phyloP scores from a whole-genome alignment of 2,113 vertebrate species.

The Hiodon alosoides region DNA sequence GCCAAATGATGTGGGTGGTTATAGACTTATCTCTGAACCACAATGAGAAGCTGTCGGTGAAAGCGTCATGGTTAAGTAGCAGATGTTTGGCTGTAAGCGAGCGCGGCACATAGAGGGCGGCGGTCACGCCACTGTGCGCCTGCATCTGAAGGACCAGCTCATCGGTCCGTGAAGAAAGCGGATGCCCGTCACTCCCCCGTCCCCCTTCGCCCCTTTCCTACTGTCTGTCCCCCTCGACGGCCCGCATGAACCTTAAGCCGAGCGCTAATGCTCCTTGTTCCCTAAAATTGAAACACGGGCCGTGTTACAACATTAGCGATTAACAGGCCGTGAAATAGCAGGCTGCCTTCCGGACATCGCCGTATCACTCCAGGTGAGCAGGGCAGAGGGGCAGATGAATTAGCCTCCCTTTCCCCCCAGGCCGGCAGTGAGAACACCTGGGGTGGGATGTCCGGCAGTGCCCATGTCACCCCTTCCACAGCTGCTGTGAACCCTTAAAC shows the following conservation, averaged over 20 bases:
- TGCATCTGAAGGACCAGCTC: no score
- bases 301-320: conserved; percentile 80
- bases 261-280: conserved; percentile 65
- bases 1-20: conserved; percentile 45
- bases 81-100: no score
- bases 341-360: conserved; percentile 76
- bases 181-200: neutral
- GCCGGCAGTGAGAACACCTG: conserved; percentile 49
- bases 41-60: neutral
- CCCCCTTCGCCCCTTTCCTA: conserved; percentile 41
- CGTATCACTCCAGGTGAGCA: conserved; percentile 74
- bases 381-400: conserved; percentile 57
- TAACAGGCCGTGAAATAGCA: conserved; percentile 95
- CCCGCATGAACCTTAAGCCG: conserved; percentile 61
- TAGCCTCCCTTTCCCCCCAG: conserved; percentile 15
- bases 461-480: conserved; percentile 45
- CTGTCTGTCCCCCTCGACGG: neutral
- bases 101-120: no score
- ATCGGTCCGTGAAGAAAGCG: neutral
- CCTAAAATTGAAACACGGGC: conserved; percentile 65
- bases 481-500: neutral
- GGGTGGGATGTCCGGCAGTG: conserved; percentile 57
- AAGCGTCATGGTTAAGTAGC: no score
- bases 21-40: conserved; percentile 40
- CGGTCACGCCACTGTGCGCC: no score